phyloP scores from a whole-genome alignment of 1,140 invertebrate genomes.

The Euura saliciscinereae region DNA sequence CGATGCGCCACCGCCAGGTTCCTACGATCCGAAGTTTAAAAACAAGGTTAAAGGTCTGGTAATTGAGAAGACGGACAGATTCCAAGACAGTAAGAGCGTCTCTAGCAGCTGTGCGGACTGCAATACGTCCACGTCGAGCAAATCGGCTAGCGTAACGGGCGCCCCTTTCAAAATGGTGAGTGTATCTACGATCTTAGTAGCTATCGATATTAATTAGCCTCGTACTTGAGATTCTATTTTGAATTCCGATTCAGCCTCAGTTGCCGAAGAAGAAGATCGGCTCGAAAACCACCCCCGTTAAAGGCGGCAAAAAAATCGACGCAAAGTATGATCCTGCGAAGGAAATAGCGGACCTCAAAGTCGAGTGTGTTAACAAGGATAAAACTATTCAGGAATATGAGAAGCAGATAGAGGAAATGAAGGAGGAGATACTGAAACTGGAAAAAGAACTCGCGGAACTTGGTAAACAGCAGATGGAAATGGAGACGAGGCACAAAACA shows the following conservation, averaged over 20 bases:
- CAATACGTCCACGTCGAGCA: conserved; percentile 40
- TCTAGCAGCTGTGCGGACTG: conserved; percentile 45
- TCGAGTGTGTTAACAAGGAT: conserved; percentile 52
- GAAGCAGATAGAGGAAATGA: conserved; percentile 48
- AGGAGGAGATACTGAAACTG: conserved; percentile 33
- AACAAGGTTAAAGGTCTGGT: conserved; percentile 46
- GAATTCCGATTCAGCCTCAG: neutral
- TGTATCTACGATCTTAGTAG: neutral
- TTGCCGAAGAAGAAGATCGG: conserved; percentile 20
- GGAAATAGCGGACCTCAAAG: conserved; percentile 52
- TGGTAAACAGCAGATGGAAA: conserved; percentile 26
- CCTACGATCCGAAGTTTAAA: conserved; percentile 56
- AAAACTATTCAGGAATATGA: conserved; percentile 52
- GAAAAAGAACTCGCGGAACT: conserved; percentile 30
- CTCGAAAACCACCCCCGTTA: conserved; percentile 22
- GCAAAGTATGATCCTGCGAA: conserved; percentile 39
- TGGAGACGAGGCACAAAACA: conserved; percentile 39
- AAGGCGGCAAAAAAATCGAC: conserved; percentile 14
- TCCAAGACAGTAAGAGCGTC: conserved; percentile 49
- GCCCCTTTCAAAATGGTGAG: conserved; percentile 37
- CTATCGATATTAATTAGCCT: too few relatives aligned
- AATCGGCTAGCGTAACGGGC: conserved; percentile 24
- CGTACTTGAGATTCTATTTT: too few relatives aligned
- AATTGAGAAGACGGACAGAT: conserved; percentile 50
- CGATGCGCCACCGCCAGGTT: conserved; percentile 52